Evolutionary conservation across 1,140 invertebrate genomes (phyloP).

Genomic region (Episyrphus balteatus): DNA sequence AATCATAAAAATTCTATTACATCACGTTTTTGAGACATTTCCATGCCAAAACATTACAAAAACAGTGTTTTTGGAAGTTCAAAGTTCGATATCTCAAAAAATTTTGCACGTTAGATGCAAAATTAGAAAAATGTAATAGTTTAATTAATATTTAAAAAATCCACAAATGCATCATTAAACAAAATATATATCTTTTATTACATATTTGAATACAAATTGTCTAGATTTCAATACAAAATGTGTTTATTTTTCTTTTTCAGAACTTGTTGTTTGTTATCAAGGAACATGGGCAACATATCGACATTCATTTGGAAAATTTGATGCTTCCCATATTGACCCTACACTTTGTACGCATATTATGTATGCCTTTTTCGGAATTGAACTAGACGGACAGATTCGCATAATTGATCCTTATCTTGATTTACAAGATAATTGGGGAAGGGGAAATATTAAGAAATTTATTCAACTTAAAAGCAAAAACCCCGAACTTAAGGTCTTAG

Average conservation of each 20-base stretch:
- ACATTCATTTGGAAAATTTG: constrained; percentile 49
- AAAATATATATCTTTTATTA: no score
- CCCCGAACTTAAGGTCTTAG: constrained; percentile 51
- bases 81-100: no score
- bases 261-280: constrained; percentile 55
- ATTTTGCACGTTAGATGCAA: no score
- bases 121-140: no score
- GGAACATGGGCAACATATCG: constrained; percentile 65
- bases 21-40: no score
- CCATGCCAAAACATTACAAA: no score
- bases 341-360: constrained; percentile 61
- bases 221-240: constrained; percentile 11
- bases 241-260: constrained; percentile 24
- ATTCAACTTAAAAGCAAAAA: constrained; percentile 50
- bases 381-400: constrained; percentile 38
- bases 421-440: constrained; percentile 38
- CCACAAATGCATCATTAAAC: no score
- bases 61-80: no score
- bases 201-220: constrained; percentile 4
- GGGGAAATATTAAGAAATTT: constrained; percentile 41
- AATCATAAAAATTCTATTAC: no score
- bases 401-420: constrained; percentile 55
- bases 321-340: constrained; percentile 54
- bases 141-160: no score
- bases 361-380: constrained; percentile 58